Evolutionary conservation across 2,113 vertebrate genomes (phyloP).

Genomic region (Garra rufa): DNA sequence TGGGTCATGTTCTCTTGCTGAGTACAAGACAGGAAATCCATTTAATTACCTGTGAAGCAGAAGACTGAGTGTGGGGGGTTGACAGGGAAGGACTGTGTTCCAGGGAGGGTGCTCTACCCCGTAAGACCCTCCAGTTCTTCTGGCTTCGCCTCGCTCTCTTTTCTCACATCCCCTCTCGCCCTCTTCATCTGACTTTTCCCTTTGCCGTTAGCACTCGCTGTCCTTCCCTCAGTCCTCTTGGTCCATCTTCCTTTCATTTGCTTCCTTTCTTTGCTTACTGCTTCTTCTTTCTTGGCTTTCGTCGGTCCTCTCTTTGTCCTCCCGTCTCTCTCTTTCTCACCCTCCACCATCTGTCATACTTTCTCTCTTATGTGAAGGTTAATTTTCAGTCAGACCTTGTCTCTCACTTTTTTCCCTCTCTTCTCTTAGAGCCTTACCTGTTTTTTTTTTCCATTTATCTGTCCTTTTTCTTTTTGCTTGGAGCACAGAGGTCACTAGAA

Average conservation of each 20-base stretch:
- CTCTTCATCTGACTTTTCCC: constrained; percentile 64
- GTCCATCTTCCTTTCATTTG: constrained; percentile 36
- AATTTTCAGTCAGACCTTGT: constrained; percentile 38
- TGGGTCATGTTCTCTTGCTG: constrained; percentile 92
- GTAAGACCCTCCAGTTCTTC: constrained; percentile 37
- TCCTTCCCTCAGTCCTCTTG: constrained; percentile 39
- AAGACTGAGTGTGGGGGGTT: constrained; percentile 88
- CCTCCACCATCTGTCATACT: constrained; percentile 40
- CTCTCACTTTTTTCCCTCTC: constrained; percentile 27
- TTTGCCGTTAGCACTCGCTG: constrained; percentile 22
- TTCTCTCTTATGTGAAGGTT: constrained; percentile 18
- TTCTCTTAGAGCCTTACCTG: constrained; percentile 27
- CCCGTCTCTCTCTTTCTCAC: background rate
- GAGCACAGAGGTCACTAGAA: constrained; percentile 54
- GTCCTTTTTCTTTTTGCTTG: constrained; percentile 35
- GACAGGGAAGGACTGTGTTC: constrained; percentile 90
- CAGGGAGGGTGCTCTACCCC: constrained; percentile 55
- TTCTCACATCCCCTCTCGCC: constrained; percentile 13
- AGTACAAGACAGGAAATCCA: constrained; percentile 99
- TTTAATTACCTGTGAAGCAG: constrained; percentile 99
- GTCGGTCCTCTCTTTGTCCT: constrained; percentile 41
- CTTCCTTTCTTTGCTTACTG: constrained; percentile 29
- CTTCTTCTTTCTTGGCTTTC: constrained; percentile 35
- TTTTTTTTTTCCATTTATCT: constrained; percentile 34
- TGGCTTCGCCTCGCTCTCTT: constrained; percentile 23